Evolutionary conservation across 1,140 invertebrate species (phyloP), one percentile per base, ranked within the genome.

Genomic region (Nasonia giraulti): DNA sequence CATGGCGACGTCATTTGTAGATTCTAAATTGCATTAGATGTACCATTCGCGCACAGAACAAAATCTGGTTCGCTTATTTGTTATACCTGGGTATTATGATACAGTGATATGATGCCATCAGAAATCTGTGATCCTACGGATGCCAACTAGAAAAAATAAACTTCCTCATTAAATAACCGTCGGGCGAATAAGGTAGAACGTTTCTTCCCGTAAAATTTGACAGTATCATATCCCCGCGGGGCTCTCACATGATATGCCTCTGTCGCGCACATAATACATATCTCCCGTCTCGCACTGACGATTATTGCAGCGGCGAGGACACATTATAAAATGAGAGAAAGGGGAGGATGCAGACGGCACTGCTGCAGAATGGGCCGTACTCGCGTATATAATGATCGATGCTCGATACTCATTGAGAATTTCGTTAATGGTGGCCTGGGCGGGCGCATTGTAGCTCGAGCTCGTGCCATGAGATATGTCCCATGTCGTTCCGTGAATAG

Each of bases 231-330:
- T 75, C 74, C 23, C 3, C 10, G 10, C 17, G 27, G 27, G 2
- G 20, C 27, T n/a, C 27, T n/a, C 68, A 55, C 17, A 73, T 37
- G 71, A 76, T 68, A n/a, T 17, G 23, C 37, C 44, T 62, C 6
- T 17, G 17, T 62, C 20, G 55, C 55, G 17, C 71, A 62, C 17
- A 31, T 78, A 73, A 85, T 76, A 31, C 37, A 66, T 14, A 76
- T 47, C 44, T 55, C 23, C 69, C 27, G 37, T n/a, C 82, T 85
- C 86, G 69, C 88, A 88, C 88, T 89, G 91, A 91, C 88, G 91
- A 91, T 91, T 91, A 92, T 91, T 90, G 89, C 88, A 83, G 86
- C 89, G 86, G 89, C 88, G 88, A n/a, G 88, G 88, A 88, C 90
- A 88, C 90, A 91, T 90, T 92, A 91, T 86, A 77, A 78, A 77